Base-by-base conservation (phyloP, 2,888 invertebrate genomes). In the Eupeodes luniger region DNA sequence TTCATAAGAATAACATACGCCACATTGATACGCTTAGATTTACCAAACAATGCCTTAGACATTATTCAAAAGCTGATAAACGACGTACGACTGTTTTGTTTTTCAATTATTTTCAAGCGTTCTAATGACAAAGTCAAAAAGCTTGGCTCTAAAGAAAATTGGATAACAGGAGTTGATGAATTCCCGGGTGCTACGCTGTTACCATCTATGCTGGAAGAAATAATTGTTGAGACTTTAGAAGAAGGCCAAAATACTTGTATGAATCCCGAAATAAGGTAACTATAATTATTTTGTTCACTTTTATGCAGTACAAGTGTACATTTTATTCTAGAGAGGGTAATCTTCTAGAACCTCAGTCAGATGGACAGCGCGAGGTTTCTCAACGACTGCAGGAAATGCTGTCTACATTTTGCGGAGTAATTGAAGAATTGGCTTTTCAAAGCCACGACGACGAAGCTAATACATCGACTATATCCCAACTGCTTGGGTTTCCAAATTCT, bases 1-100 rank as follows among this genome's bases (percentile, higher is more conserved):
- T 96, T 96, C 90, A 95, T 98, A 55, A 94, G 97, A 85, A 96
- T 97, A 75, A 96, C 97, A 66, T 97, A 98, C 92, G 96, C 96
- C 55, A 96, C 96, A 6, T 94, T 99, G 34, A 96, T 98, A 90
- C 96, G 96, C 83, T 94, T 98, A 53, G 98, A 99, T 93, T 94
- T 98, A 81, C 98, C 98, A 0, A 96, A 96, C 77, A 98, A 98
- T 93, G 97, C 98, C 5, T 94, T 98, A 76, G 97, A 97, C 90
- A 96, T 98, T 84, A 96, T 99, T 72, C 96, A 97, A 91, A 96
- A 96, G 89, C 95, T 98, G 61, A 96, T 98, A 90, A 96, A 98
- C 92, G 98, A 98, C 92, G 95, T 98, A 91, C 95, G 98, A 89
- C 95, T 97, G 79, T 96, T 97, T 93, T 98, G 98, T 90, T 96